Evolutionary conservation across 2,113 vertebrate species (phyloP).

Genomic region (Pluvialis apricaria): DNA sequence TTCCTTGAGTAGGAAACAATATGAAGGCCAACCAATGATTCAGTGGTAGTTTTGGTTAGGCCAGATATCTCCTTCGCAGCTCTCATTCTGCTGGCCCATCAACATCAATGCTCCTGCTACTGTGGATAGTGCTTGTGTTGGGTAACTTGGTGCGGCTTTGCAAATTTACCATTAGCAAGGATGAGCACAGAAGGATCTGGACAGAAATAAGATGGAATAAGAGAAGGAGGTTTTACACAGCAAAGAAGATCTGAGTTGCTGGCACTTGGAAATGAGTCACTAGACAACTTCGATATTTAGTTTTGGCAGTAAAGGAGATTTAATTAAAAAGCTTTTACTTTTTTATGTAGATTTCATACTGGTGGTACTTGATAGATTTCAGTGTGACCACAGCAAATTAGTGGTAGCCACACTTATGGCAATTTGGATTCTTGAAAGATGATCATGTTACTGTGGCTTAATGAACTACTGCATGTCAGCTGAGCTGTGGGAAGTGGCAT

Average conservation of each 20-base stretch:
- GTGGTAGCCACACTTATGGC: background rate
- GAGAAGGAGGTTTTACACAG: background rate
- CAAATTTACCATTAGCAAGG: background rate
- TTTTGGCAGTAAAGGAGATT: background rate
- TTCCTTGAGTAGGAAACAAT: background rate
- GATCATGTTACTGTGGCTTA: background rate
- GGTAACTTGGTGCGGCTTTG: background rate
- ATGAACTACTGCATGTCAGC: background rate
- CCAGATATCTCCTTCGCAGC: background rate
- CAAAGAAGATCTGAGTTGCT: background rate
- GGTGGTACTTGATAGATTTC: background rate
- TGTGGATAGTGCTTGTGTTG: background rate
- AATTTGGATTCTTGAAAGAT: background rate
- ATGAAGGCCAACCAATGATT: background rate
- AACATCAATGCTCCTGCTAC: background rate
- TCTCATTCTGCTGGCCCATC: background rate
- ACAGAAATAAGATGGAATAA: background rate
- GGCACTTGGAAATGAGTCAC: background rate
- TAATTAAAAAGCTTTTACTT: slow-evolving; percentile 18
- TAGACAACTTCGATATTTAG: background rate
- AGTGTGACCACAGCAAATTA: background rate
- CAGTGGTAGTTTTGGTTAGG: background rate
- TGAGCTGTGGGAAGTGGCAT: background rate
- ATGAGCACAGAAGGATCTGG: background rate
- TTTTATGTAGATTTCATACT: background rate